A percentile compares a stretch with the other conserved stretches of the same genome.
Conservation (phyloP, 1,140 invertebrate species). For the Ridgeia piscesae region DNA sequence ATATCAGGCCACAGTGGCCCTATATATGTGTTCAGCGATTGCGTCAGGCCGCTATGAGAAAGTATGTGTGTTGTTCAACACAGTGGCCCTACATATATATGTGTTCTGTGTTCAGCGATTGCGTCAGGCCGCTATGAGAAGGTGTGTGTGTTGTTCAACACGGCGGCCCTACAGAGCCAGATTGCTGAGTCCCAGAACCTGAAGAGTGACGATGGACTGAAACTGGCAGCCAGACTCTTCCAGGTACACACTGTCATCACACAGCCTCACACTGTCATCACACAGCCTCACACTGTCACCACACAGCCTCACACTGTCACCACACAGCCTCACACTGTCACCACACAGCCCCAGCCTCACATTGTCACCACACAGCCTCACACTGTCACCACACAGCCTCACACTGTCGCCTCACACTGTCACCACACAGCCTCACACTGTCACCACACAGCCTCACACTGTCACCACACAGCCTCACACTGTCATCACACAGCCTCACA, state of each 20-base stretch:
- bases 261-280: neutral
- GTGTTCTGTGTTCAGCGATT: constrained; percentile 41
- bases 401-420: no score
- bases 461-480: no score
- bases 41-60: constrained; percentile 87
- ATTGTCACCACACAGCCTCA: no score
- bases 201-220: constrained; percentile 91
- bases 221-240: constrained; percentile 87
- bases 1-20: constrained; percentile 87
- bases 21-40: constrained; percentile 73
- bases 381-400: no score
- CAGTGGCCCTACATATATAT: constrained; percentile 88
- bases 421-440: no score
- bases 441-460: no score
- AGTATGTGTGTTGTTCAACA: constrained; percentile 95
- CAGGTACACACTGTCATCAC: constrained; percentile 66
- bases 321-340: no score
- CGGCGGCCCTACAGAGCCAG: constrained; percentile 88
- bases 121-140: constrained; percentile 87
- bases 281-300: no score
- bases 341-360: no score
- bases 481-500: no score
- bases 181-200: constrained; percentile 83
- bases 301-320: no score
- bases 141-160: constrained; percentile 95